These are phyloP conservation scores for Watsonalla binaria DNA, from an alignment of 2,888 invertebrate genomes.

Conservation along the genomic window DNA sequence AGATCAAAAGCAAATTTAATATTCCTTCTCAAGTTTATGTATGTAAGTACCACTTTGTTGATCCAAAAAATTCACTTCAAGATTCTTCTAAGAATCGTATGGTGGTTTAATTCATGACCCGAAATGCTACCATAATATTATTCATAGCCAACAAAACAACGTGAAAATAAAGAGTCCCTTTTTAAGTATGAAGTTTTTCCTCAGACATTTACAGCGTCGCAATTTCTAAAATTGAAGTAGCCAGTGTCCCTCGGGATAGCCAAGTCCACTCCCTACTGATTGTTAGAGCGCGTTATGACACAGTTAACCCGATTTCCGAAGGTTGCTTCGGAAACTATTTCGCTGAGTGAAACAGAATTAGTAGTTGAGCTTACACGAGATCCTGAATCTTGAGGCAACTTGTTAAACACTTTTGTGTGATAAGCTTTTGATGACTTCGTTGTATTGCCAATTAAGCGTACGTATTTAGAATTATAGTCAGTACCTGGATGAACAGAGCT, in stretches of 20 bases:
- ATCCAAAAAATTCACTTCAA: no score
- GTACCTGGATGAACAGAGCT: no score
- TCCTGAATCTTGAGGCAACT: not conserved
- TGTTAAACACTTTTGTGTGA: not conserved
- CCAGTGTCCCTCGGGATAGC: slow-evolving; percentile 27
- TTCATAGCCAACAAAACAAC: not conserved
- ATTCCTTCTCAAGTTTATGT: no score
- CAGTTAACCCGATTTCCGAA: slow-evolving; percentile 49
- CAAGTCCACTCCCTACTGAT: slow-evolving; percentile 45
- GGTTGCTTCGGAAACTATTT: slow-evolving; percentile 35
- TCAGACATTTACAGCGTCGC: slow-evolving; percentile 43
- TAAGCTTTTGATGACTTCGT: not conserved
- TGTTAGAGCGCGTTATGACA: slow-evolving; percentile 50
- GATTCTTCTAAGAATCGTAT: no score
- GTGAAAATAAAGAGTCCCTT: not conserved
- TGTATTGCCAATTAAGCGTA: not conserved
- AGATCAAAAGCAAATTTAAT: no score
- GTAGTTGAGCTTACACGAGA: not conserved
- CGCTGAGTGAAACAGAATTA: slow-evolving; percentile 11
- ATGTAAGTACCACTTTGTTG: no score
- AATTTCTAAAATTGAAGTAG: slow-evolving; percentile 60
- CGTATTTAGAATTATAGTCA: no score
- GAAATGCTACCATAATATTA: not conserved
- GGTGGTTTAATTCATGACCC: not conserved
- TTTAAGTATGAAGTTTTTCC: slow-evolving; percentile 3